Evolutionary conservation across 92 coral and sea anemone species (phyloP).

Genomic region (Isaurus tuberculatus): DNA sequence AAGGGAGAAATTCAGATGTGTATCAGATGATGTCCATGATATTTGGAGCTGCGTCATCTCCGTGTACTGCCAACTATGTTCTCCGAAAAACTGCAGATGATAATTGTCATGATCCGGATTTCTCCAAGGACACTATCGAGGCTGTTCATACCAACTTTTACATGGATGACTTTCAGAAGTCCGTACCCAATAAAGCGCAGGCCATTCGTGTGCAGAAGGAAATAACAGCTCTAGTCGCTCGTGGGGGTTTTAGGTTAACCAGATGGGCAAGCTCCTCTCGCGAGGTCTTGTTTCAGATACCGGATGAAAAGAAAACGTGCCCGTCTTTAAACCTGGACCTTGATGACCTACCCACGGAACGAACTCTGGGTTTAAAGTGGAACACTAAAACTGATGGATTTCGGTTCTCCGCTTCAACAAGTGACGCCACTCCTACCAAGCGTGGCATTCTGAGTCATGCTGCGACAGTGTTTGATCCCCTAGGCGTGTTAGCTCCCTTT

Average conservation of each 20-base stretch:
- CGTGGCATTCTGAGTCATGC: slow-evolving; percentile 47
- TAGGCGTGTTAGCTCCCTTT: slow-evolving; percentile 44
- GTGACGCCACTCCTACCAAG: slow-evolving; percentile 21
- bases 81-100: background rate
- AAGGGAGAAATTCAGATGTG: background rate
- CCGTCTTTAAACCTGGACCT: too few species aligned
- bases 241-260: too few species aligned
- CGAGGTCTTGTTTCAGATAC: too few species aligned
- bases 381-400: slow-evolving; percentile 70
- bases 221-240: too few species aligned
- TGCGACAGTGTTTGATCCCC: slow-evolving; percentile 60
- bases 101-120: background rate
- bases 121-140: slow-evolving; percentile 15
- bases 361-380: slow-evolving; percentile 42
- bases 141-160: slow-evolving; percentile 50
- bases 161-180: too few species aligned
- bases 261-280: too few species aligned
- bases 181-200: too few species aligned
- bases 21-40: background rate
- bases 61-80: background rate
- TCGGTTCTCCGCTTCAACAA: slow-evolving; percentile 36
- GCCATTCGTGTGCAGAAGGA: too few species aligned
- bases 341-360: too few species aligned
- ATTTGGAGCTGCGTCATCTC: background rate
- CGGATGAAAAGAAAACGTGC: too few species aligned